Evolutionary conservation across 2,888 invertebrate genomes (phyloP).

Genomic region (Drosophila putrida): DNA sequence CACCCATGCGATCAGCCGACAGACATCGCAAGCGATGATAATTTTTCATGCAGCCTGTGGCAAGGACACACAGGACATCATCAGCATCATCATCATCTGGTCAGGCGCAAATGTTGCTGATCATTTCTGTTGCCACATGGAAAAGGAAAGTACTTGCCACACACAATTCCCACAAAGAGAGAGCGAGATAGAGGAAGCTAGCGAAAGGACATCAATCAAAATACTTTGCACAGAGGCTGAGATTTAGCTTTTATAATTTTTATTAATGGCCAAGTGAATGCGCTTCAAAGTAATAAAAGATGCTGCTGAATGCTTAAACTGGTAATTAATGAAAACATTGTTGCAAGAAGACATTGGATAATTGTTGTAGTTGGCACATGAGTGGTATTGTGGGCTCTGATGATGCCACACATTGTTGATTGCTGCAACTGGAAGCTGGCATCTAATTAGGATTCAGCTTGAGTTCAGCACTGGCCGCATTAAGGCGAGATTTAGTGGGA

Average conservation of each 20-base stretch:
- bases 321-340: constrained; percentile 47
- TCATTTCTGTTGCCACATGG: constrained; percentile 33
- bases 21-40: constrained; percentile 44
- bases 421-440: background rate
- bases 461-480: constrained; percentile 79
- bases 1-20: constrained; percentile 69
- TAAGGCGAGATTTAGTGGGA: constrained; percentile 73
- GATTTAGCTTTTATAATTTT: constrained; percentile 66
- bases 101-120: constrained; percentile 58
- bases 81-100: constrained; percentile 6
- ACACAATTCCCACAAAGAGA: background rate
- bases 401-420: background rate
- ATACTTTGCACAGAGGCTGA: constrained; percentile 13
- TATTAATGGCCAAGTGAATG: constrained; percentile 71
- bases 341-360: constrained; percentile 49
- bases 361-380: constrained; percentile 57
- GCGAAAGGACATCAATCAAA: constrained; percentile 50
- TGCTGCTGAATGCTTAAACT: constrained; percentile 32
- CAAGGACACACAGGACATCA: constrained; percentile 12
- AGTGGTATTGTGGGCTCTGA: constrained; percentile 6
- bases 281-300: constrained; percentile 41
- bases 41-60: constrained; percentile 59
- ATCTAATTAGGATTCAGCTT: constrained; percentile 79
- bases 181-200: background rate
- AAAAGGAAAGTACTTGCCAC: constrained; percentile 10